These are phyloP conservation scores for Chrysolina oricalcia DNA, from an alignment of 2,888 invertebrate genomes.

Conservation along the genomic window DNA sequence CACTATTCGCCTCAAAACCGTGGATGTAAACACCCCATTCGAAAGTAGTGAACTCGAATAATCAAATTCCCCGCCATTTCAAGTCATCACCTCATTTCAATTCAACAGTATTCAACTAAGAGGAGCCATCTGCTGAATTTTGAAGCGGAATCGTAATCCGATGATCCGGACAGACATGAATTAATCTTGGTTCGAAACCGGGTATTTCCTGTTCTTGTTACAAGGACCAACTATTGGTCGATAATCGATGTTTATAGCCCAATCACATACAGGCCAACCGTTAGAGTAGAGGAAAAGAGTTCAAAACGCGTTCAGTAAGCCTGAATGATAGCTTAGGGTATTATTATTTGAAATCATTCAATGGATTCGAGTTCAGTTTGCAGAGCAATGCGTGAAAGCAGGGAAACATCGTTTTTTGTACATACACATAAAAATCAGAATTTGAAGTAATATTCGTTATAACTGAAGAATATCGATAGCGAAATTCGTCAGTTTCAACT, in stretches of 20 bases:
- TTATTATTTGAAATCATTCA: neutral
- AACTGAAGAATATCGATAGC: no score
- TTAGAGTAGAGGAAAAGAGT: neutral
- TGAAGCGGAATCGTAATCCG: neutral
- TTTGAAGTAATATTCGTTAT: no score
- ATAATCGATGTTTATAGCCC: neutral
- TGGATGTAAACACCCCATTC: neutral
- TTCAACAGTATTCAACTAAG: slow-evolving; percentile 3
- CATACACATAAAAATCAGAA: no score
- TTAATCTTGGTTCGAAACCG: neutral
- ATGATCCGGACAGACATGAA: neutral
- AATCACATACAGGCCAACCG: neutral
- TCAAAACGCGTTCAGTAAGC: neutral
- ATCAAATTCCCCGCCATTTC: slow-evolving; percentile 12
- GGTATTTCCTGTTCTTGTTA: neutral
- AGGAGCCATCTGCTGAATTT: neutral
- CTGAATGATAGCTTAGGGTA: neutral
- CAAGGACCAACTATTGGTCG: neutral
- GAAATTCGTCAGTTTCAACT: no score
- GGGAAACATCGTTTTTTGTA: no score
- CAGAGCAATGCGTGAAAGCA: no score
- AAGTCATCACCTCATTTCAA: slow-evolving; percentile 20
- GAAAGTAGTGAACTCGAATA: slow-evolving; percentile 4
- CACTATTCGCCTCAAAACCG: no score
- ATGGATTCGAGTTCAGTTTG: no score